These are phyloP conservation scores for Psittacara wagleri DNA, from an alignment of 2,113 vertebrate genomes.

Conservation along the genomic window DNA sequence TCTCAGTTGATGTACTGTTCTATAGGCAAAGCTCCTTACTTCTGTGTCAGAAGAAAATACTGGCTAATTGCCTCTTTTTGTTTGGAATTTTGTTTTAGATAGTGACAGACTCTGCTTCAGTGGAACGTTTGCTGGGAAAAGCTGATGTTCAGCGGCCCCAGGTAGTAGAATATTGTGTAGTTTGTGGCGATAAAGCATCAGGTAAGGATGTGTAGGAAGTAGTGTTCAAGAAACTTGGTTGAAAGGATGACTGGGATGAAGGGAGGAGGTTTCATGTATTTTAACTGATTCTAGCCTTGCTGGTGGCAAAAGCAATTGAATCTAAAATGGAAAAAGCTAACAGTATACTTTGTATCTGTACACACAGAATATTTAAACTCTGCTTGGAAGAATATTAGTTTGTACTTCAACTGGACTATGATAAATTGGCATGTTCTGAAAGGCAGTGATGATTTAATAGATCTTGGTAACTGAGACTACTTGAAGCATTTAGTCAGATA, in stretches of 20 bases:
- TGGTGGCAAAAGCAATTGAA: neutral
- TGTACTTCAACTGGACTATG: neutral
- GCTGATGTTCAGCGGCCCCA: conserved; percentile 88
- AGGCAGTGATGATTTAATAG: neutral
- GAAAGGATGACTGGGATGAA: neutral
- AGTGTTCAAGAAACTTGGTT: neutral
- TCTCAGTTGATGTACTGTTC: neutral
- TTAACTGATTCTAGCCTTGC: neutral
- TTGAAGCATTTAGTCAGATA: neutral
- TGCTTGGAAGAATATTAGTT: neutral
- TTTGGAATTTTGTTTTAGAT: conserved; percentile 79
- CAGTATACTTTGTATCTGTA: neutral
- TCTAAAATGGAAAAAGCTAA: neutral
- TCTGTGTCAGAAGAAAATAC: neutral
- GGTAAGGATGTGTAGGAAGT: conserved; percentile 72
- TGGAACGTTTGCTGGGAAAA: conserved; percentile 92
- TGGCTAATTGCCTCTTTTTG: neutral
- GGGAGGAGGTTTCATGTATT: neutral
- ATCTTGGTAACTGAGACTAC: neutral
- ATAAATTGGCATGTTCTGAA: neutral
- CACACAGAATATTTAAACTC: neutral
- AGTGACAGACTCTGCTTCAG: conserved; percentile 93
- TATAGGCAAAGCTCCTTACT: neutral
- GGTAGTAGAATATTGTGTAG: conserved; percentile 94
- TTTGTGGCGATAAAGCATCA: conserved; percentile 98